Base-by-base conservation (phyloP, 2,113 vertebrate genomes). In the Bos javanicus region DNA sequence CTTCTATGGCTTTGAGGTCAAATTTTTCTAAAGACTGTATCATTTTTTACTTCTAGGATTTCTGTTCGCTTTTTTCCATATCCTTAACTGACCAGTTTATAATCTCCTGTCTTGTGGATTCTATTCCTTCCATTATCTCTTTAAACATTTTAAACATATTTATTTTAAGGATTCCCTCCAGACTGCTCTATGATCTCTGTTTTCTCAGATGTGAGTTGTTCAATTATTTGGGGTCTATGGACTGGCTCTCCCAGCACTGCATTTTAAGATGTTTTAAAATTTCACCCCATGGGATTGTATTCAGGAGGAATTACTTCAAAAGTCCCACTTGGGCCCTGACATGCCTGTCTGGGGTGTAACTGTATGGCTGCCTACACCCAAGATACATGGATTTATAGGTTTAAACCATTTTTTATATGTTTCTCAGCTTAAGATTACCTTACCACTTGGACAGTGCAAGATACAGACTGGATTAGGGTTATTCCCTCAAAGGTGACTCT, bases 191-290 rank as follows among this genome's bases (percentile, higher is more conserved):
- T 85, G n/a, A 90, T 71, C 57, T 94, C 64, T 94, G 50, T 25
- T 82, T 81, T 16, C 64, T 92, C n/a, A 64, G 39, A 50, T 86
- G 43, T 83, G 13, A 84, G 78, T 39, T 95, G 46, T 80, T 57
- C 67, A 80, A 9, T 50, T 89, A 54, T 50, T 81, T 74, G 21
- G 14, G 7, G 46, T 86, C n/a, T 48, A 21, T 46, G 21, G 50
- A 52, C 56, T 85, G 64, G n/a, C 25, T 78, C 21, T 94, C n/a
- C 52, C 62, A 13, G 30, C 30, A 62, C 36, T 86, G 5, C 33
- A 62, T 94, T 92, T 95, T 86, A 28, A 90, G 52, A n/a, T 81
- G n/a, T 14, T 86, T 97, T 56, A 81, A 81, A 92, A 28, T 82
- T 85, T 80, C 52, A 87, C 25, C 67, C 17, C 57, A 30, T 6